These are phyloP conservation scores for Pelochelys cantorii DNA, from an alignment of 2,797 vertebrate species.

Conservation along the genomic window DNA sequence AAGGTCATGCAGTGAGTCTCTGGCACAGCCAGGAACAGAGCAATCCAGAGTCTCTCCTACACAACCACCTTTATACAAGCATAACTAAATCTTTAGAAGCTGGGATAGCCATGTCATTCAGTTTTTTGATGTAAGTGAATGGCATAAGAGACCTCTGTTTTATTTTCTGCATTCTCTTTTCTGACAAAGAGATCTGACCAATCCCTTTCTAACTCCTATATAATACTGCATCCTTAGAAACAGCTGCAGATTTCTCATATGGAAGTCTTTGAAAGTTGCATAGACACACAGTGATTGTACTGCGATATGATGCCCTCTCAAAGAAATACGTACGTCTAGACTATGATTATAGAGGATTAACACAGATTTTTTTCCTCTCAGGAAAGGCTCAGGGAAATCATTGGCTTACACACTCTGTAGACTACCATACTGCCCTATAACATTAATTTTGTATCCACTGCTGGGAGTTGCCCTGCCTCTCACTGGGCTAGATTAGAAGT, in stretches of 20 bases:
- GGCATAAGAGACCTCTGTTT: neutral
- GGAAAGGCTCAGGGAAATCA: neutral
- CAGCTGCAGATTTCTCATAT: neutral
- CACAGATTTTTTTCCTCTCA: rapidly evolving
- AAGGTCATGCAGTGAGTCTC: neutral
- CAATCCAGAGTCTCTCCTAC: neutral
- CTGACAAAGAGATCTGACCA: neutral
- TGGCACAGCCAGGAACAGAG: neutral
- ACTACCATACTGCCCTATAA: neutral
- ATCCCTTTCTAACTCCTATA: neutral
- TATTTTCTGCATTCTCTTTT: neutral
- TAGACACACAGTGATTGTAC: neutral
- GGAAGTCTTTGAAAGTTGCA: neutral
- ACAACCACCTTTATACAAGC: neutral
- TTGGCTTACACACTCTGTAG: neutral
- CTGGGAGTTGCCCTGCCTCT: neutral
- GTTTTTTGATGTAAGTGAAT: constrained; percentile 18
- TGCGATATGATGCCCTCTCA: neutral
- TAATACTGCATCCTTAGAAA: neutral
- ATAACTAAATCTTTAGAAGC: neutral
- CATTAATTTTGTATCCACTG: neutral
- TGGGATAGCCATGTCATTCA: neutral
- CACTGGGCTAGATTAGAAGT: neutral
- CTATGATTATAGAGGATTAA: neutral
- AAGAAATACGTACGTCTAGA: neutral